Base-by-base conservation (phyloP, 2,888 invertebrate genomes). In the Leucophenga maculata region DNA sequence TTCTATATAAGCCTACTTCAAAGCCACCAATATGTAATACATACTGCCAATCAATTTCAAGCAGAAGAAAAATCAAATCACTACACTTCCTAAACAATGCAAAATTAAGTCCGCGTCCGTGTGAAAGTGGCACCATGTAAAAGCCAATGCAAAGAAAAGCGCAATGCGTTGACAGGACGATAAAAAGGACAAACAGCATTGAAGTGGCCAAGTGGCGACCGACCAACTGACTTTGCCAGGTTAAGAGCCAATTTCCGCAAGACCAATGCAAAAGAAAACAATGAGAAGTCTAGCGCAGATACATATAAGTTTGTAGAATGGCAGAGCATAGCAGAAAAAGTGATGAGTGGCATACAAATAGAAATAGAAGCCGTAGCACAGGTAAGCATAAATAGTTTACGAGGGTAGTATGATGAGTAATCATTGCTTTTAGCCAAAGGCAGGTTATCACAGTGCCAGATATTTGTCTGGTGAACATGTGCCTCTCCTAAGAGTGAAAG, bases 231-330 rank as follows among this genome's bases (percentile, higher is more conserved):
- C 62, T 62, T 62, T 46, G 62, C 16, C 8, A 62, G 46, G 46
- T 62, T 62, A 62, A 62, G 62, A 62, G 62, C 46, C 62, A 62
- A 62, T 62, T 62, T 62, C 62, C 62, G 62, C n/a, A 46, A 46
- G 9, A 39, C 20, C 46, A 11, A 22, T 39, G 6, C n/a, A 13
- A 46, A 44, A 46, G 44, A 46, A 44, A 62, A 20, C 46, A 20
- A 62, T 18, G 18, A 26, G 13, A 18, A 59, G 1, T 54, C 22
- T 55, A 4, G 11, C 20, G 55, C 22, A 60, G n/a, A 39, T 39
- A 39, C 9, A 39, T 39, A 39, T 26, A 3, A 3, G 26, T 26
- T 26, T 39, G 39, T 39, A 39, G 9, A 39, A 60, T 14, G 57
- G 14, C 26, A 26, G 26, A 14, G 14, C 26, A 26, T 50, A 16